Conservation (phyloP, 2,888 invertebrate genomes). For the Watsonalla cultraria region DNA sequence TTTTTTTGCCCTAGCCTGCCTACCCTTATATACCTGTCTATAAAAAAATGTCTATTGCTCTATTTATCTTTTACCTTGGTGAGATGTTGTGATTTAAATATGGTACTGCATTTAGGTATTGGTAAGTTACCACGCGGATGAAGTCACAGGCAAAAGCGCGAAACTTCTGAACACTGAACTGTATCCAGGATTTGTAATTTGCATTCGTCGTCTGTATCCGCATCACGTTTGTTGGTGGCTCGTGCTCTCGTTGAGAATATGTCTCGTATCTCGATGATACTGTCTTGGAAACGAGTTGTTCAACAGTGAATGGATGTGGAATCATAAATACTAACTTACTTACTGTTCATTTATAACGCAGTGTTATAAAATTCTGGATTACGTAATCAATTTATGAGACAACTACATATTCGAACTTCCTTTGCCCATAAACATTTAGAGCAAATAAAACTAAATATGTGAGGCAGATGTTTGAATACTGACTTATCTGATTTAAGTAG, state of each 20-base stretch:
- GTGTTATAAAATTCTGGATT: conserved; percentile 9
- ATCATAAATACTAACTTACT: conserved; percentile 25
- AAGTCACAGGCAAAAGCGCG: too few species aligned
- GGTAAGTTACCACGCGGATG: too few species aligned
- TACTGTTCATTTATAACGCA: conserved; percentile 5
- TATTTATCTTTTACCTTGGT: background rate
- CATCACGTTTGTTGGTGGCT: conserved; percentile 29
- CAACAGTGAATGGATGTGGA: conserved; percentile 33
- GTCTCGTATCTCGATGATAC: conserved; percentile 26
- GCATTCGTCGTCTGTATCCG: conserved; percentile 23
- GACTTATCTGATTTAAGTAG: background rate
- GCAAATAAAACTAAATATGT: background rate
- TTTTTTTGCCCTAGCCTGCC: too few species aligned
- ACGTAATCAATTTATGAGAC: conserved; percentile 6
- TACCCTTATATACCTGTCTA: background rate
- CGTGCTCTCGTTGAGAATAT: conserved; percentile 32
- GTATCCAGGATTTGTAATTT: conserved; percentile 19
- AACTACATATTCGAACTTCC: background rate
- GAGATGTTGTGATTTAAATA: background rate
- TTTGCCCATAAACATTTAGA: background rate
- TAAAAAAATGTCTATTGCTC: background rate
- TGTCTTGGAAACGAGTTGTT: conserved; percentile 28
- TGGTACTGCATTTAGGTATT: too few species aligned
- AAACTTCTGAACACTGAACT: conserved; percentile 11
- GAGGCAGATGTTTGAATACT: background rate